phyloP scores from a whole-genome alignment of 2,797 vertebrate species.

The Pipistrellus kuhlii region DNA sequence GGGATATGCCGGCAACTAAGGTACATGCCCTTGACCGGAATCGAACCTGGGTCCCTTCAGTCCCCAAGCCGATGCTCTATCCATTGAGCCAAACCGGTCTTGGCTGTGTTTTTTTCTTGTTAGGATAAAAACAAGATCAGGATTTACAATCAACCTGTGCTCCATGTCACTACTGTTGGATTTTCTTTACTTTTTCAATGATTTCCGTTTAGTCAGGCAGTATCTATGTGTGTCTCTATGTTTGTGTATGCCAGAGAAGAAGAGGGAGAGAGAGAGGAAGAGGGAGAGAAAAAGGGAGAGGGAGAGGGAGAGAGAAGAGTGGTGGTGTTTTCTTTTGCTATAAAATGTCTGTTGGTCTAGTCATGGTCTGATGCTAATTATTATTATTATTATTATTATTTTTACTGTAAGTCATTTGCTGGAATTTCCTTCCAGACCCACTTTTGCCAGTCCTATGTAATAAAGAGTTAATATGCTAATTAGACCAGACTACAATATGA shows the following conservation, averaged over 20 bases:
- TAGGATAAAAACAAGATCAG: slow-evolving; percentile 56
- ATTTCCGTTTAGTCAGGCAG: slow-evolving; percentile 8
- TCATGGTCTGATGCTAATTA: slow-evolving; percentile 33
- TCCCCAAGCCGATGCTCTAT: no score
- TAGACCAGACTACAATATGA: no score
- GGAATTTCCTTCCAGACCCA: slow-evolving; percentile 17
- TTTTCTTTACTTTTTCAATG: slow-evolving; percentile 27
- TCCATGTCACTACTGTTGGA: background rate
- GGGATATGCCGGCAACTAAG: no score
- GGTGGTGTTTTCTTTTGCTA: background rate
- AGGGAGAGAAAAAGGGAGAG: background rate
- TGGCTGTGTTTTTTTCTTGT: background rate
- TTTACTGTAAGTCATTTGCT: slow-evolving; percentile 8
- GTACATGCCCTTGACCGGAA: no score
- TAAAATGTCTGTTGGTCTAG: slow-evolving; percentile 21
- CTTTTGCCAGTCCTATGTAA: background rate
- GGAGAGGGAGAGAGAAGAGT: background rate
- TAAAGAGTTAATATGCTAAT: no score
- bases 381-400: background rate
- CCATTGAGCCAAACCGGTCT: no score
- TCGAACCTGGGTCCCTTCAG: no score
- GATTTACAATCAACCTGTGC: slow-evolving; percentile 25
- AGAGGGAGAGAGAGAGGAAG: background rate
- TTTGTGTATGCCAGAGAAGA: background rate
- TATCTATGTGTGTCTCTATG: background rate